These are phyloP conservation scores for Pristionchus maxplancki DNA, from an alignment of 2,888 invertebrate species.

Conservation along the genomic window DNA sequence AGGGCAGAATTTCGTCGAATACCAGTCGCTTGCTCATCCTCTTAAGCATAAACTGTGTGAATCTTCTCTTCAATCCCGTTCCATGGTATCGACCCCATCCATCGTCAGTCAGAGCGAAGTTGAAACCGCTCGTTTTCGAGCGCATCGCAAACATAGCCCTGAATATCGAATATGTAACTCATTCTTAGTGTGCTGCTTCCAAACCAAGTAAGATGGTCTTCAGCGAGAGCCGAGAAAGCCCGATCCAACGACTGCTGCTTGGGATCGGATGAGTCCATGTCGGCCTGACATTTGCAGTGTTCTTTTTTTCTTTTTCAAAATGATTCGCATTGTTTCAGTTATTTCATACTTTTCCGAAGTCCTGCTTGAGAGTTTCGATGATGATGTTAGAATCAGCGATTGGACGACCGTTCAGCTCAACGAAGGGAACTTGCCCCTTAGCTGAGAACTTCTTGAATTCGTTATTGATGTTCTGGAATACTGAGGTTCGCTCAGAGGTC, in stretches of 20 bases:
- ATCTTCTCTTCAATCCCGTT: slow-evolving; percentile 35
- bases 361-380: slow-evolving; percentile 79
- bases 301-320: background rate
- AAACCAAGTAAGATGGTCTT: slow-evolving; percentile 29
- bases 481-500: background rate
- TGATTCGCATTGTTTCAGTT: background rate
- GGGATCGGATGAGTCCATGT: slow-evolving; percentile 24
- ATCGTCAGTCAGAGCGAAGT: slow-evolving; percentile 6
- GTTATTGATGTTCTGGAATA: slow-evolving; percentile 71
- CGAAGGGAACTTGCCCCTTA: slow-evolving; percentile 68
- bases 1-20: background rate
- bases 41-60: slow-evolving; percentile 17
- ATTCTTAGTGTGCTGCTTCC: background rate
- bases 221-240: slow-evolving; percentile 4
- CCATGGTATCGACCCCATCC: slow-evolving; percentile 26
- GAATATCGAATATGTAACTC: background rate
- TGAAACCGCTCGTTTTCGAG: background rate
- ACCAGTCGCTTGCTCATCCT: background rate
- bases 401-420: slow-evolving; percentile 93
- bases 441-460: slow-evolving; percentile 69
- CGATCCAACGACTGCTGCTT: background rate
- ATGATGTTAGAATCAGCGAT: slow-evolving; percentile 93
- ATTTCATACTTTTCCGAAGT: slow-evolving; percentile 43
- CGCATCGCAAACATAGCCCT: slow-evolving; percentile 42
- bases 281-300: background rate